Evolutionary conservation across 2,888 invertebrate species (phyloP).

Genomic region (Drosophila gaucha): DNA sequence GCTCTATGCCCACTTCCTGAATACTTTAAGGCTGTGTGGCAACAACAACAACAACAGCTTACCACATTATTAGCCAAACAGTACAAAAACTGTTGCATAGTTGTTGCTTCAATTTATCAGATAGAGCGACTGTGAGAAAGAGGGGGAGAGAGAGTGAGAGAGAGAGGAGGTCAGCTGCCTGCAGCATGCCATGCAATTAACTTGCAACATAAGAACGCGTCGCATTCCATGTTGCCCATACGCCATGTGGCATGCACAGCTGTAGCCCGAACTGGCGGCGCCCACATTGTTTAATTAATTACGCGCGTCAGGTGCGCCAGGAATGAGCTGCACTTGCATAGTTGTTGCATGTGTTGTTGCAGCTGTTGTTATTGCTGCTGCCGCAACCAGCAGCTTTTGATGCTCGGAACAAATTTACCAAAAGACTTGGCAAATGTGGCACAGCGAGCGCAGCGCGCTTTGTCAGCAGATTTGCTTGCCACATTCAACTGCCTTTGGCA

Average conservation of each 20-base stretch:
- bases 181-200: conserved; percentile 41
- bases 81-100: conserved; percentile 31
- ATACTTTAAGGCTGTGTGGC: conserved; percentile 27
- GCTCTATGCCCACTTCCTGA: neutral
- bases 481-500: conserved; percentile 3
- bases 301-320: conserved; percentile 48
- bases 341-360: no score
- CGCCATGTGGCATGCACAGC: conserved; percentile 32
- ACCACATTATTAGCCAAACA: conserved; percentile 13
- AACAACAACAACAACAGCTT: neutral
- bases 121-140: neutral
- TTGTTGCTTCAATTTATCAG: conserved; percentile 5
- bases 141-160: no score
- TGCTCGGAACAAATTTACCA: conserved; percentile 16
- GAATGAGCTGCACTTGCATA: conserved; percentile 9
- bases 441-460: conserved; percentile 1
- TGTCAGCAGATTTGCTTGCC: conserved; percentile 15
- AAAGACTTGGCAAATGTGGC: conserved; percentile 4
- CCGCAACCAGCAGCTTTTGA: conserved; percentile 18
- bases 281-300: conserved; percentile 65
- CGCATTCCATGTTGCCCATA: conserved; percentile 32
- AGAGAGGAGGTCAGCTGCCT: neutral
- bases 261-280: conserved; percentile 5
- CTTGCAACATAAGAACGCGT: conserved; percentile 22
- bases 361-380: no score